Evolutionary conservation across 2,888 invertebrate genomes (phyloP), one percentile per base, ranked within the genome.

Genomic region (Spilarctia lutea): DNA sequence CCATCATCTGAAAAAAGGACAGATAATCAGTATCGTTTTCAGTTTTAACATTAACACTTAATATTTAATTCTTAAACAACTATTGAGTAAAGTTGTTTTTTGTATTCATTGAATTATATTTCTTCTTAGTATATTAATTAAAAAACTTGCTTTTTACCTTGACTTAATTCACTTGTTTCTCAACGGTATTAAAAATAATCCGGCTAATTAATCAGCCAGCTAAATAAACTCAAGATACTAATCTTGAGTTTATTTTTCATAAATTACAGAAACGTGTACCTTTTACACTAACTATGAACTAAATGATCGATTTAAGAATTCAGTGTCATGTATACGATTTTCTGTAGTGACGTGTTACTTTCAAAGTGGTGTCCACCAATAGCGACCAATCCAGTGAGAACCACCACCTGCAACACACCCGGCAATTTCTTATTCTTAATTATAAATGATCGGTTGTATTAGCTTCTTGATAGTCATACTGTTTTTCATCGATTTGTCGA

Each of bases 1-100:
- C 91, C 93, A 96, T 94, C 96, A 96, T 96, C 96, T 96, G 88
- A 4, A 81, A 84, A 42, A 90, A 35, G n/a, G n/a, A 39, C 10
- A 35, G 24, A 10, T 35, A 24, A 33, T 27, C 16, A 18, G 63
- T 13, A 16, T 65, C n/a, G n/a, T 56, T 27, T n/a, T 56, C 24
- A 11, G n/a, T 42, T 42, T 42, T 11, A 10, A 10, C 11, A 42
- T n/a, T n/a, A 45, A 45, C 18, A 16, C 45, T 45, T 16, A 16
- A 16, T 16, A 16, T 45, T 45, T 45, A 16, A 45, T 18, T 45
- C 18, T 45, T 2, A 16, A 2, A 45, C 3, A 16, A 18, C 16
- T 45, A 20, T 48, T 48, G 0, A 7, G 48, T 48, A 4, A 52
- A 52, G 24, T 52, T 52, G 20, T 7, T 20, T 52, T 20, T 48